Evolutionary conservation across 2,888 invertebrate species (phyloP).

Genomic region (Papilio elwesi): DNA sequence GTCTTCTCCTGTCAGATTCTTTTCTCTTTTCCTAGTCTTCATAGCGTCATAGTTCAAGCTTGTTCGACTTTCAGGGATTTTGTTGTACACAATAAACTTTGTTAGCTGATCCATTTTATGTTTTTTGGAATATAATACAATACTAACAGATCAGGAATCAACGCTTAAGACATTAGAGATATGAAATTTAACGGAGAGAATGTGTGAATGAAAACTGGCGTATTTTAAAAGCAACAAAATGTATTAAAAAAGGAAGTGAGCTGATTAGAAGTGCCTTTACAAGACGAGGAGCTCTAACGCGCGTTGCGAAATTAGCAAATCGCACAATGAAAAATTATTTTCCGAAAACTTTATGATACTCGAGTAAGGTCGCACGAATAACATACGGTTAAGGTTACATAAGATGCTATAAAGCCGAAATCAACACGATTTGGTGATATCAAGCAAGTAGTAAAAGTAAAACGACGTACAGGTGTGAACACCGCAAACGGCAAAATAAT

Average conservation of each 20-base stretch:
- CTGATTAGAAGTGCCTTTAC: not conserved
- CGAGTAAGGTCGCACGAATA: slow-evolving; percentile 18
- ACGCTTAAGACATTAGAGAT: not conserved
- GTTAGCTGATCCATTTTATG: slow-evolving; percentile 69
- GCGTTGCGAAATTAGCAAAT: slow-evolving; percentile 16
- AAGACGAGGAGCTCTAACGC: slow-evolving; percentile 2
- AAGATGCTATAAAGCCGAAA: slow-evolving; percentile 24
- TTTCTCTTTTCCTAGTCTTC: slow-evolving; percentile 61
- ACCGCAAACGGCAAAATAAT: slow-evolving; percentile 54
- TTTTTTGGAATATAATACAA: not conserved
- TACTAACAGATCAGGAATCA: slow-evolving; percentile 35
- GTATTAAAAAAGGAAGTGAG: not conserved
- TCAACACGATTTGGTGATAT: slow-evolving; percentile 45
- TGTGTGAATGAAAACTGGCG: no score
- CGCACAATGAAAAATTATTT: slow-evolving; percentile 25
- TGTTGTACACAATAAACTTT: slow-evolving; percentile 72
- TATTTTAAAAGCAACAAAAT: not conserved
- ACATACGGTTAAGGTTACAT: slow-evolving; percentile 17
- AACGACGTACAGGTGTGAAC: slow-evolving; percentile 48
- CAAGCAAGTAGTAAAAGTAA: slow-evolving; percentile 45
- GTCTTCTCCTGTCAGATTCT: slow-evolving; percentile 55
- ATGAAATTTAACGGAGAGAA: no score
- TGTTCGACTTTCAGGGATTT: slow-evolving; percentile 66
- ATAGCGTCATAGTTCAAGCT: slow-evolving; percentile 69
- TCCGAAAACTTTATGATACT: slow-evolving; percentile 19